Evolutionary conservation across 2,888 invertebrate species (phyloP), one percentile per base, ranked within the genome.

Genomic region (Tetrapedia diversipes): DNA sequence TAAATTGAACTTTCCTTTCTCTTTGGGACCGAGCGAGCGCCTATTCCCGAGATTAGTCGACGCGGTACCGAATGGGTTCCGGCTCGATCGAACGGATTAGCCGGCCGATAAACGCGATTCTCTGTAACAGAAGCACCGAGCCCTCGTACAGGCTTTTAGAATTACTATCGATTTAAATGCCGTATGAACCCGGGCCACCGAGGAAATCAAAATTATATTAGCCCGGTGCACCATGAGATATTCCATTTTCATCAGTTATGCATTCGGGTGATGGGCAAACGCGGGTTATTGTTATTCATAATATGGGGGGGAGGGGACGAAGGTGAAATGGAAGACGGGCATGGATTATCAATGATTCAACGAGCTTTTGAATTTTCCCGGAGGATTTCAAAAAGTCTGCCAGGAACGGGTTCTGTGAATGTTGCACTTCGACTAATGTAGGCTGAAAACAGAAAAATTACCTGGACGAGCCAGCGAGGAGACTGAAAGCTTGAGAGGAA

Each of bases 201-300:
- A 56, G 54, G 60, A 77, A 77, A 72, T 79, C 61, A 57, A 68
- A 68, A 65, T 72, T 61, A 61, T 63, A 49, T 64, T 49, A 54
- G 57, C 45, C n/a, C 16, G 10, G 61, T 8, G 56, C 19, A n/a
- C 59, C 66, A 2, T 47, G 64, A n/a, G 67, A 59, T 76, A 59
- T 70, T 76, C 37, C 37, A 43, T 19, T 66, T 61, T 39, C 27
- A 22, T 32, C 59, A 34, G 63, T 64, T 43, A 53, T 39, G 43
- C 19, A 41, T 63, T 47, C 24, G 49, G 61, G 39, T 53, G 54
- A 53, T 1, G 39, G 51, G 14, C 43, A 24, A 37, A 51, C 29
- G 43, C 11, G 11, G 43, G n/a, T 8, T 41, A 65, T 65, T 41
- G 54, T 74, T 74, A 54, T 74, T 63, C 63, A 59, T 34, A 63